Evolutionary conservation across 2,113 vertebrate species (phyloP), one percentile per base, ranked within the genome.

Genomic region (Vireo altiloquus): DNA sequence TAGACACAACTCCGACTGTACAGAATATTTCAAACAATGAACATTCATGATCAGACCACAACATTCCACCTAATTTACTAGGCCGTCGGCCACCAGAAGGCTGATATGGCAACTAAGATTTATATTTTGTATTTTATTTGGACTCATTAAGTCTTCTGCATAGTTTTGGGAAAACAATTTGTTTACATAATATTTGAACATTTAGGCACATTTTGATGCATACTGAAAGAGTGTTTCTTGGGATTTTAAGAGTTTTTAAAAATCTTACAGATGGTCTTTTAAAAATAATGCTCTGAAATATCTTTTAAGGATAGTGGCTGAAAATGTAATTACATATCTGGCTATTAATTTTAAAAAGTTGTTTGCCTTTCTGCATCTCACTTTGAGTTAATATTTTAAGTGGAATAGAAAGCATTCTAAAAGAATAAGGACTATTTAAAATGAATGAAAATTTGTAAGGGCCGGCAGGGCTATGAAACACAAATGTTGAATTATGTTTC

Each of bases 1-100:
- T 99, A 17, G 99, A 99, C 85, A 95, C 98, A 13, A 88, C 98
- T 91, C 81, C 98, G 6, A 35, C 98, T 80, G 98, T 98, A 46
- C 99, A 98, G 88, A 99, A 94, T 92, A 97, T 99, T 89, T 96
- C 98, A 39, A 98, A 92, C 81, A 96, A 95, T 8, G 99, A 99
- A 50, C 98, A 97, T 46, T 96, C 95, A 2, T 98, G 96, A 98
- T 91, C 37, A 49, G 80, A 81, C 64, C 60, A 5, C 66, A 92
- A 94, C 97, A 97, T 97, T 97, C 97, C 97, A 70, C 85, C 89
- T 10, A 69, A 82, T 42, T 94, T 76, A 37, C 22, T 23, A 50
- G 68, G 88, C 88, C 47, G 16, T 92, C 59, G 61, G 88, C 93
- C 92, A 53, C 60, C 61, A 56, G 69, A 59, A 82, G 83, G 78